Base-by-base conservation (phyloP, 2,797 vertebrate genomes). In the Masticophis lateralis region DNA sequence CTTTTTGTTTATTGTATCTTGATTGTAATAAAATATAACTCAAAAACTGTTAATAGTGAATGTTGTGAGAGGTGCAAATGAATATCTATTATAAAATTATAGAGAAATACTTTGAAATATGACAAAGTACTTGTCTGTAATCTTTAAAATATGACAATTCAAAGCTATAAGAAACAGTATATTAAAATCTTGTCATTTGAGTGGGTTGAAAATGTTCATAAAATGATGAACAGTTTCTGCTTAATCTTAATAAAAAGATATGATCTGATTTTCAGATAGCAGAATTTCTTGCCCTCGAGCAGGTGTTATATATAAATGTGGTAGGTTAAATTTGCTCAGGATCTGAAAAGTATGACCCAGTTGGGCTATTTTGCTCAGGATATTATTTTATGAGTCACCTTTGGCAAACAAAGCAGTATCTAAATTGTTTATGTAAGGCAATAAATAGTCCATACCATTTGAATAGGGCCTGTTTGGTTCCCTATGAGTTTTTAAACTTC, bases 251-350 rank as follows among this genome's bases (percentile, higher is more conserved):
- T 69, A 43, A 6, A 53, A 90, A 63, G 28, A 20, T 9, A 55
- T 18, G 93, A 91, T 13, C 93, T 95, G 20, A 74, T 12, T 89
- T 94, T 93, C 25, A 79, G 59, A 9, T 5, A 60, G 86, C 90
- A 94, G 87, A 14, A 92, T 27, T 25, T 74, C 16, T 7, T 86
- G 86, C 60, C 51, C 51, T 92, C 57, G 47, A 61, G 59, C 53
- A 32, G 90, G 94, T 37, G 32, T 79, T 79, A 79, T 25, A 55
- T 90, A 88, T 51, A 87, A 60, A 83, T 90, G 55, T 47, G 11
- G 4, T 60, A 32, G 22, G 18, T 22, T 66, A 87, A 87, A 90
- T 69, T 69, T 93, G 57, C 93, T 90, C 8, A 93, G 93, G 2
- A 86, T 87, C 66, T 92, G 60, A 86, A 94, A 95, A 66, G 0